These are phyloP conservation scores for Magallana angulata DNA, from an alignment of 1,140 invertebrate genomes.

Conservation along the genomic window DNA sequence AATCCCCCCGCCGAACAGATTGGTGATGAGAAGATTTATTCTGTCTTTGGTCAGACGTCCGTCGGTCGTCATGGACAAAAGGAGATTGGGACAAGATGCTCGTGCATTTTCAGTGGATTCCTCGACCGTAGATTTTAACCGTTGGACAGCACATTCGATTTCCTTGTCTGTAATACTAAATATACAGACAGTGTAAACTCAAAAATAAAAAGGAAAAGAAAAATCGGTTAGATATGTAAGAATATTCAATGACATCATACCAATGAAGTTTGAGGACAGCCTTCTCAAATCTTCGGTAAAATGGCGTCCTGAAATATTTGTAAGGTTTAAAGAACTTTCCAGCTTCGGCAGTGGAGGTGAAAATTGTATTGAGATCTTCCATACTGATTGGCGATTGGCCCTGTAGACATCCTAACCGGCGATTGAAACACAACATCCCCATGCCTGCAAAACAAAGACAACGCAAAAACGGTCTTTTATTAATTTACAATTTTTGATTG, in stretches of 20 bases:
- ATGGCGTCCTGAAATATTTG: slow-evolving; percentile 43
- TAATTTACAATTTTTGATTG: neutral
- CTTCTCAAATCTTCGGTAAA: slow-evolving; percentile 46
- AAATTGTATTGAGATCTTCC: neutral
- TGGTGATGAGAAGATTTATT: slow-evolving; percentile 24
- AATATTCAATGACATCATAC: neutral
- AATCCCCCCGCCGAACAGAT: slow-evolving; percentile 42
- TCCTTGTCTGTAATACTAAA: slow-evolving; percentile 6
- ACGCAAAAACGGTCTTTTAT: neutral
- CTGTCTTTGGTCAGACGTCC: neutral
- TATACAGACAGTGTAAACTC: neutral
- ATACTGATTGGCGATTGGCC: neutral
- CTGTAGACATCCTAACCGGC: slow-evolving; percentile 34
- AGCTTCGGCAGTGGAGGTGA: slow-evolving; percentile 8
- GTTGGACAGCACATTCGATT: neutral
- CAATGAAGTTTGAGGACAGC: neutral
- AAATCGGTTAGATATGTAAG: too few species aligned
- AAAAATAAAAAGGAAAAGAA: neutral
- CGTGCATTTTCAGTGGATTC: neutral
- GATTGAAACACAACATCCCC: slow-evolving; percentile 49
- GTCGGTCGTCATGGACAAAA: slow-evolving; percentile 27
- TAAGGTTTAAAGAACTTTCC: slow-evolving; percentile 26
- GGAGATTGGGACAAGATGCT: slow-evolving; percentile 6
- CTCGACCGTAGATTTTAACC: too few species aligned
- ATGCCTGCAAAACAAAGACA: slow-evolving; percentile 31